Base-by-base conservation (phyloP, 2,888 invertebrate genomes). In the Andrena flavipes region DNA sequence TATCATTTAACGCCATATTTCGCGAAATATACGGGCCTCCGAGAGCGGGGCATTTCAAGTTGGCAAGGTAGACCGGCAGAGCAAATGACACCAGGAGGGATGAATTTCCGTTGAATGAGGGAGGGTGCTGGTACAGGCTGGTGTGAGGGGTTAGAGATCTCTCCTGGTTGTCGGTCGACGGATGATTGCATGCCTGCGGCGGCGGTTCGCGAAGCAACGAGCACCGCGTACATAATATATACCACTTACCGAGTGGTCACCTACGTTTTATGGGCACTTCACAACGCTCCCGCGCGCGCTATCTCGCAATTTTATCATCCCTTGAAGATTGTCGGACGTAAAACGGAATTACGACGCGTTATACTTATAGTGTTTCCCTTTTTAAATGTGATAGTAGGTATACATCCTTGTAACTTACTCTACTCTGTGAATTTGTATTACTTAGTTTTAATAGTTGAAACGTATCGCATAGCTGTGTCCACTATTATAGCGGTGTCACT, bases 1-100 rank as follows among this genome's bases (percentile, higher is more conserved):
- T 90, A 86, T 90, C 89, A 85, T 89, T 91, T 91, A 86, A 91
- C 91, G 92, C 82, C 91, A 91, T 92, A 91, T 92, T 92, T 91
- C 88, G 85, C 82, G 80, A 86, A 88, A 90, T 84, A 84, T 84
- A 84, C 82, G 78, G 67, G 62, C 59, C 73, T 69, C 60, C 54
- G 77, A 10, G 20, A 54, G 42, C 72, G 26, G 74, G 80, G 78
- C 84, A 86, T 84, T 88, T 85, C 75, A 54, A 54, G 80, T 76
- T 72, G 84, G 73, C 73, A 51, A 81, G 81, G 84, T 76, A 77
- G 80, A 73, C 68, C 69, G 67, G 72, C 49, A 76, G 67, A 71
- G 78, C 73, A 64, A 74, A 72, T 74, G 82, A 82, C 71, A 82
- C 81, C 42, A 77, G 69, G 79, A 77, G 83, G 71, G 82, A 76